Evolutionary conservation across 1,140 invertebrate species (phyloP).

Genomic region (Musca domestica): DNA sequence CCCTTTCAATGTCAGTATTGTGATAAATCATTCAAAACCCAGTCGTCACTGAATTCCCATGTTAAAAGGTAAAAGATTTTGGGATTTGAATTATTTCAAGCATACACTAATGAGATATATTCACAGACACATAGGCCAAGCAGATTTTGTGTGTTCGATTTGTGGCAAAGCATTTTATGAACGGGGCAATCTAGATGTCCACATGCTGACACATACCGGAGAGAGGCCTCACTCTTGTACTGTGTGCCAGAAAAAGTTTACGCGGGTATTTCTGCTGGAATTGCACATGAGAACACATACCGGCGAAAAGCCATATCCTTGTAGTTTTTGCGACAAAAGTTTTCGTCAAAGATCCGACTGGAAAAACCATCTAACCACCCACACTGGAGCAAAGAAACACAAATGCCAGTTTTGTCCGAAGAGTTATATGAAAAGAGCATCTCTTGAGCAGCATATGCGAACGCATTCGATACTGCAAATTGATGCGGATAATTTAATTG

Average conservation of each 20-base stretch:
- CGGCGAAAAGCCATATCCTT: constrained; percentile 60
- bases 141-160: constrained; percentile 36
- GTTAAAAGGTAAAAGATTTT: constrained; percentile 25
- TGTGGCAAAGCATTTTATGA: constrained; percentile 54
- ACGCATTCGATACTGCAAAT: constrained; percentile 3
- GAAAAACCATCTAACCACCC: constrained; percentile 73
- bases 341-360: constrained; percentile 60
- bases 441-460: constrained; percentile 15
- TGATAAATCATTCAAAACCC: constrained; percentile 80
- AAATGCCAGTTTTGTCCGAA: constrained; percentile 41
- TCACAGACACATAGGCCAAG: constrained; percentile 69
- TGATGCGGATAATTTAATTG: background rate
- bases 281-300: constrained; percentile 56
- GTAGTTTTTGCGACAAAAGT: constrained; percentile 53
- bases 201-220: constrained; percentile 37
- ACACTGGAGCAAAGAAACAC: constrained; percentile 67
- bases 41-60: constrained; percentile 31
- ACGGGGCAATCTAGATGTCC: constrained; percentile 40
- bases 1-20: constrained; percentile 91
- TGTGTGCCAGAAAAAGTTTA: constrained; percentile 56
- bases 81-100: background rate
- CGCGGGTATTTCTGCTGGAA: constrained; percentile 53
- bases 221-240: constrained; percentile 52
- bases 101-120: no score
- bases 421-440: constrained; percentile 30